Conservation (phyloP, 2,113 vertebrate genomes). For the Trichomycterus rosablanca region DNA sequence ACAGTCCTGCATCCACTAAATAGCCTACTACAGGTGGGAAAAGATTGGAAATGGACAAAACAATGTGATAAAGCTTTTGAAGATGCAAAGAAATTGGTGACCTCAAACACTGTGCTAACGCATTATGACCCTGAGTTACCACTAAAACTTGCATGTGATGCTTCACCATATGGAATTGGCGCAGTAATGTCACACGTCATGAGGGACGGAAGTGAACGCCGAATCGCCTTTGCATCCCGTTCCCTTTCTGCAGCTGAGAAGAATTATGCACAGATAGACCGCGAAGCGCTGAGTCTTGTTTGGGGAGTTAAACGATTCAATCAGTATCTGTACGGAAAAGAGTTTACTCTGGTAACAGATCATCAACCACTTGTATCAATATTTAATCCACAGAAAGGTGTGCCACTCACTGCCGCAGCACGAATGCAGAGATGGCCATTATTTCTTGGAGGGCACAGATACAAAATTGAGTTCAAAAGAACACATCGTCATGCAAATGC, state of each 20-base stretch:
- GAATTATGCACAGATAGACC: background rate
- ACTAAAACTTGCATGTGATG: constrained; percentile 24
- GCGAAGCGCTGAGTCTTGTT: background rate
- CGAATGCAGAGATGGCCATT: constrained; percentile 21
- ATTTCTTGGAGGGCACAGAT: constrained; percentile 5
- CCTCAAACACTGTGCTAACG: no score
- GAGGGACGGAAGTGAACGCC: background rate
- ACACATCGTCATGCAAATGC: constrained; percentile 14
- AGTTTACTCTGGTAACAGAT: constrained; percentile 18
- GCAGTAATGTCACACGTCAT: background rate
- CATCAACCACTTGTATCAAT: constrained; percentile 6
- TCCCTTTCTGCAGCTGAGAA: background rate
- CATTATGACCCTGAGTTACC: background rate
- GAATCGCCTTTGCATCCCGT: background rate
- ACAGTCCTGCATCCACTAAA: no score
- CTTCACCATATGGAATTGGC: background rate
- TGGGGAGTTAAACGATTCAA: constrained; percentile 15
- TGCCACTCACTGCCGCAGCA: background rate
- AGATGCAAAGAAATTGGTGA: no score
- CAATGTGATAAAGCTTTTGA: no score
- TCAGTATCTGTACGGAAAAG: constrained; percentile 10
- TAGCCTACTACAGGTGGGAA: no score
- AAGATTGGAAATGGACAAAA: no score
- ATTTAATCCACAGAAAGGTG: background rate
- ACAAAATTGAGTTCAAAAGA: background rate